phyloP scores from a whole-genome alignment of 2,797 vertebrate genomes.

The Xiphophorus birchmanni region DNA sequence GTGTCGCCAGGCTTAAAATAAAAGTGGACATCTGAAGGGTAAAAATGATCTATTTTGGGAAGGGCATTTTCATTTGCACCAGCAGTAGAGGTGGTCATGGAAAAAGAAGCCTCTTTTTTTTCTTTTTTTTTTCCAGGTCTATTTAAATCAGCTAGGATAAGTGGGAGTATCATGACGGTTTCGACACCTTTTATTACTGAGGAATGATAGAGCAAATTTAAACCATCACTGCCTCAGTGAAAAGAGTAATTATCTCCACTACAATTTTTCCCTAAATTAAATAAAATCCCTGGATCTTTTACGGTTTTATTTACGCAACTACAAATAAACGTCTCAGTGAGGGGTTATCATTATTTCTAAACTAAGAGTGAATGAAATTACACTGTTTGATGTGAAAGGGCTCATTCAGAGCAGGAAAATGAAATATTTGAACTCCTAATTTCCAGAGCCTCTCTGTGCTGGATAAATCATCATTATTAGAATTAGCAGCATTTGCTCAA shows the following conservation, averaged over 20 bases:
- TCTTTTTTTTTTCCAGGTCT: slow-evolving; percentile 31
- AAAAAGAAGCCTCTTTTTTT: slow-evolving; percentile 59
- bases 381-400: slow-evolving; percentile 10
- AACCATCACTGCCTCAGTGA: slow-evolving; percentile 50
- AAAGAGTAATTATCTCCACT: slow-evolving; percentile 53
- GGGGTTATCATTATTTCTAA: slow-evolving; percentile 30
- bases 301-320: slow-evolving; percentile 47
- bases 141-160: slow-evolving; percentile 74
- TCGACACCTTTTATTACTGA: slow-evolving; percentile 74
- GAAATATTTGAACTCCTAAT: slow-evolving; percentile 7
- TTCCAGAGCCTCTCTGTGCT: slow-evolving; percentile 5
- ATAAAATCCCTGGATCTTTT: slow-evolving; percentile 45
- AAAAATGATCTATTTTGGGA: slow-evolving; percentile 83
- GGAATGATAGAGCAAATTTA: slow-evolving; percentile 67
- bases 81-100: slow-evolving; percentile 75
- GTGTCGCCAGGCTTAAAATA: slow-evolving; percentile 80
- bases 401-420: background rate
- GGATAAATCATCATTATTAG: background rate
- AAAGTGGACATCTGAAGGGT: slow-evolving; percentile 81
- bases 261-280: slow-evolving; percentile 33
- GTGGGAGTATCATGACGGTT: slow-evolving; percentile 70
- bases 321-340: slow-evolving; percentile 29
- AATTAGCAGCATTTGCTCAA: background rate
- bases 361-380: slow-evolving; percentile 17
- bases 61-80: slow-evolving; percentile 80